Evolutionary conservation across 30 jellyfish, hydroid and myxozoan species (phyloP).

Genomic region (Nemopilema nomurai): DNA sequence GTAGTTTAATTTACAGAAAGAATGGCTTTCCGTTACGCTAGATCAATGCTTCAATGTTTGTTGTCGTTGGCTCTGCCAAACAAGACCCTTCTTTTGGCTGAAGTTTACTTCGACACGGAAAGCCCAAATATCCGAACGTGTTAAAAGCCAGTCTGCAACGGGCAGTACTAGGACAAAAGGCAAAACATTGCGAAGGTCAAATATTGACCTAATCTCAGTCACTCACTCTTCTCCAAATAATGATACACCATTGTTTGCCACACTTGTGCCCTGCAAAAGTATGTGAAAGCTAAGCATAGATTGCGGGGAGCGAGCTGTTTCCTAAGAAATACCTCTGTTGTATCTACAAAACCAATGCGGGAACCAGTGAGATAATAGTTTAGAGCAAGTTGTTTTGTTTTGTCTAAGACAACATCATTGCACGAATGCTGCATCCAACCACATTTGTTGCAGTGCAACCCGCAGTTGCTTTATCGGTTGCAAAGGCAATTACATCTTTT

Average conservation of each 20-base stretch:
- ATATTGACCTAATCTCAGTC: not conserved
- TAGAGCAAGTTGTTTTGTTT: not conserved
- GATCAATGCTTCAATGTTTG: not conserved
- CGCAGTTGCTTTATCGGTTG: not conserved
- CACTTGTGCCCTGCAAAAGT: not conserved
- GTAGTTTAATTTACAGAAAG: no score
- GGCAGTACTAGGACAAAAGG: not conserved
- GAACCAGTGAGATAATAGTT: not conserved
- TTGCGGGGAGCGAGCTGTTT: not conserved
- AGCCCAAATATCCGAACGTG: not conserved
- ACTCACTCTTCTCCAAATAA: not conserved
- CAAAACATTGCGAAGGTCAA: not conserved
- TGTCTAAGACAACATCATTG: not conserved
- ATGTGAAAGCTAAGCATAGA: not conserved
- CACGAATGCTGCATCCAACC: not conserved
- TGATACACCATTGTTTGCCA: not conserved
- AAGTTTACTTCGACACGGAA: not conserved
- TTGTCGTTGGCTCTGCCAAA: not conserved
- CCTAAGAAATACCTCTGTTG: not conserved
- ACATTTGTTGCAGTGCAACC: not conserved
- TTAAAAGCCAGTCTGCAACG: not conserved
- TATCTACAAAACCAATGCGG: not conserved
- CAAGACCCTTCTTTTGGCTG: not conserved
- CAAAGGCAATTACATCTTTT: not conserved
- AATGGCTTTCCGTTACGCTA: not conserved